phyloP scores from a whole-genome alignment of 2,888 invertebrate genomes.

The Operophtera brumata region DNA sequence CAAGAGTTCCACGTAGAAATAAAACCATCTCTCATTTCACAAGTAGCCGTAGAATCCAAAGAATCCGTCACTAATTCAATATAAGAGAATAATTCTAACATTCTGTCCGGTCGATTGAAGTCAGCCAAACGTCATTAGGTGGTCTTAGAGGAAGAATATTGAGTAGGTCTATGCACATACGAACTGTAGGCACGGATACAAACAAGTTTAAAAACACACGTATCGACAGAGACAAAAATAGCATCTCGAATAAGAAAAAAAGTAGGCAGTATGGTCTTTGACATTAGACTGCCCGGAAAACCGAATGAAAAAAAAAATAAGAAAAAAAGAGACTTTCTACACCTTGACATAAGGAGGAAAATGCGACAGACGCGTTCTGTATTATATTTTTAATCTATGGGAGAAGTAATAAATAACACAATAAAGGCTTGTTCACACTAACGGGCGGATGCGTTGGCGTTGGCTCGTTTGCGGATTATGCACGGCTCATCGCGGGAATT shows the following conservation, averaged over 20 bases:
- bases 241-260: too few species aligned
- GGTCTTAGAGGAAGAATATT: not conserved
- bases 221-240: too few species aligned
- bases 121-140: conserved; percentile 10
- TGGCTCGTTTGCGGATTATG: conserved; percentile 50
- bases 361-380: not conserved
- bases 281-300: too few species aligned
- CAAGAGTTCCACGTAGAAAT: not conserved
- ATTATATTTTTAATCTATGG: not conserved
- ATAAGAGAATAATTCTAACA: conserved; percentile 17
- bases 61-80: conserved; percentile 25
- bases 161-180: not conserved
- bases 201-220: too few species aligned
- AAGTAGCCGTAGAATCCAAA: conserved; percentile 12
- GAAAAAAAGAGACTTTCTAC: too few species aligned
- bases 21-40: conserved; percentile 4
- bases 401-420: conserved; percentile 30
- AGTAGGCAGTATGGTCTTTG: too few species aligned
- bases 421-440: conserved; percentile 50
- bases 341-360: too few species aligned
- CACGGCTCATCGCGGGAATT: conserved; percentile 51
- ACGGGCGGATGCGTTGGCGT: conserved; percentile 50
- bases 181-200: too few species aligned
- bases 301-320: too few species aligned
- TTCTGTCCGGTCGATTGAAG: conserved; percentile 23